Conservation (phyloP, 2,797 vertebrate genomes). For the Sandelia bainsii region DNA sequence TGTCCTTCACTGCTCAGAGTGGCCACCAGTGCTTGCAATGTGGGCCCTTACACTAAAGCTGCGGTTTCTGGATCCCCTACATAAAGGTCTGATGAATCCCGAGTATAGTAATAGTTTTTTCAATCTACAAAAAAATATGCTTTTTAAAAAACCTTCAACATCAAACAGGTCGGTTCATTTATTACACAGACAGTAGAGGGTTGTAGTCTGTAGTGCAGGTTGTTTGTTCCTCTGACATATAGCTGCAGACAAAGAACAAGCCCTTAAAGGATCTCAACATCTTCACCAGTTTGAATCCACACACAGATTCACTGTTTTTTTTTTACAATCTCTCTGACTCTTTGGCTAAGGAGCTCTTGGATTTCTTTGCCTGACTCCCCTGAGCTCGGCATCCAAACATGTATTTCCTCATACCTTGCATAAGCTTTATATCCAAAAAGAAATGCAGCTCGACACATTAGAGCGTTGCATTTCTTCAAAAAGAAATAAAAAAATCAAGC, state of each 20-base stretch:
- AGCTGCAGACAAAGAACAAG: slow-evolving; percentile 17
- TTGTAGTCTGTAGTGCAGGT: neutral
- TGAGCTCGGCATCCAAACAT: slow-evolving; percentile 14
- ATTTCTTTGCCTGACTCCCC: slow-evolving; percentile 26
- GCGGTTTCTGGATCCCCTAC: neutral
- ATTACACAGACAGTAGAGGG: neutral
- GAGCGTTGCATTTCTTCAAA: neutral
- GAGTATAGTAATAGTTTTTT: too few relatives aligned
- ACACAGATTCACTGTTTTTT: neutral
- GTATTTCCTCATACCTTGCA: slow-evolving; percentile 26
- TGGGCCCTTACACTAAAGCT: slow-evolving; percentile 1
- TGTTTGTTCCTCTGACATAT: neutral
- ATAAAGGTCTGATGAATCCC: neutral
- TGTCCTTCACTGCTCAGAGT: neutral
- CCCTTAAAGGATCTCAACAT: slow-evolving; percentile 43
- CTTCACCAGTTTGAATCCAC: slow-evolving; percentile 30
- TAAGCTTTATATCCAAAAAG: slow-evolving; percentile 28
- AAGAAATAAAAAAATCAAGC: neutral
- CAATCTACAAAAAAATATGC: too few relatives aligned
- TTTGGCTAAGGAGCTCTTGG: slow-evolving; percentile 18
- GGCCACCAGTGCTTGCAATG: neutral
- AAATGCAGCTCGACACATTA: neutral
- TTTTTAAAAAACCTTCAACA: too few relatives aligned
- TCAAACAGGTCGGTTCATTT: neutral
- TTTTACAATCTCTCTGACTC: neutral